phyloP scores from a whole-genome alignment of 2,888 invertebrate species.

The Chironomus riparius region DNA sequence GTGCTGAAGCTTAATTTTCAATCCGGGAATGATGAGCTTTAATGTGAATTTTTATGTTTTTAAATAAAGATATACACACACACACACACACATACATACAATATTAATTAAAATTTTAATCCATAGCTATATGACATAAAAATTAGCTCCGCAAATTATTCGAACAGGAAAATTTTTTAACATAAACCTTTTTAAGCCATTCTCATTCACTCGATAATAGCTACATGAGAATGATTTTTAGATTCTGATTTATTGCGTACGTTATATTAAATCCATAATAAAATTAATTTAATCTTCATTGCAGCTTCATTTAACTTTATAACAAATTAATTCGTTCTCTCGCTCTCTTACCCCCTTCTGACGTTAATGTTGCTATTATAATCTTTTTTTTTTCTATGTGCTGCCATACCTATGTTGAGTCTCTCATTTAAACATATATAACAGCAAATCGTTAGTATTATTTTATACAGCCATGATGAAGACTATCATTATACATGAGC shows the following conservation, averaged over 20 bases:
- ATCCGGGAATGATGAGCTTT: background rate
- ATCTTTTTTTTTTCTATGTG: too few species aligned
- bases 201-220: background rate
- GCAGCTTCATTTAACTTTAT: constrained; percentile 7
- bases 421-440: too few species aligned
- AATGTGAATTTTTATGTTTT: background rate
- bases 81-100: background rate
- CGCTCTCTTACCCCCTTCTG: background rate
- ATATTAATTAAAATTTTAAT: background rate
- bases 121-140: background rate
- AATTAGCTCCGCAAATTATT: background rate
- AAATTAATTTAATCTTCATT: constrained; percentile 10
- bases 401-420: too few species aligned
- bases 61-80: background rate
- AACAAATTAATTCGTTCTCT: background rate
- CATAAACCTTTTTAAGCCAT: constrained; percentile 3
- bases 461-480: too few species aligned
- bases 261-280: constrained; percentile 2
- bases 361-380: too few species aligned
- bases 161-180: background rate
- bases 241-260: background rate
- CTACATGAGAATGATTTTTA: constrained; percentile 1
- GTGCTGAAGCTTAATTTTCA: background rate
- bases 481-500: too few species aligned
- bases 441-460: too few species aligned